Conservation (phyloP, 2,797 vertebrate genomes). For the Dermochelys coriacea region DNA sequence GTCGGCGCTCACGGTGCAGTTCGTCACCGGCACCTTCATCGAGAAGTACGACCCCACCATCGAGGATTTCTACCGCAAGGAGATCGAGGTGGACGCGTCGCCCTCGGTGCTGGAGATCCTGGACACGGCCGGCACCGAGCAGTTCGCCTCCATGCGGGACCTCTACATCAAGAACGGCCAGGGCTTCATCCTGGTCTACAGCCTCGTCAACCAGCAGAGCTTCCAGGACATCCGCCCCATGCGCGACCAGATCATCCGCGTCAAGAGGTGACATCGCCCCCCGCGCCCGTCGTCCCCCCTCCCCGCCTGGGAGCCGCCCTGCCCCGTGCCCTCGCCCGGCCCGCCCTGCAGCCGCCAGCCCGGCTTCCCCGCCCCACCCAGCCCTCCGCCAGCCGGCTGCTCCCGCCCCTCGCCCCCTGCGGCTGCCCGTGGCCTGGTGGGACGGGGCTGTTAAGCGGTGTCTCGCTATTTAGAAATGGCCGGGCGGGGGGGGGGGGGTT, state of each 20-base stretch:
- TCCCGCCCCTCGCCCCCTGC: not conserved
- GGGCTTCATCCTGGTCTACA: constrained; percentile 97
- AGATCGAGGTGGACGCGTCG: constrained; percentile 97
- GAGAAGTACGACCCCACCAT: constrained; percentile 99
- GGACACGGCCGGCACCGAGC: constrained; percentile 96
- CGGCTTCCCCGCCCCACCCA: not conserved
- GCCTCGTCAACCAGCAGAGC: constrained; percentile 96
- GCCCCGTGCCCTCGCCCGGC: not conserved
- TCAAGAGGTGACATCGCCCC: constrained; percentile 89
- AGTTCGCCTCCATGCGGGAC: constrained; percentile 98
- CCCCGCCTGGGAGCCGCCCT: not conserved
- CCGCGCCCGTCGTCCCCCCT: too few relatives aligned
- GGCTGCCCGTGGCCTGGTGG: too few relatives aligned
- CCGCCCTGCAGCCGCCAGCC: too few relatives aligned
- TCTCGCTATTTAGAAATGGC: not conserved
- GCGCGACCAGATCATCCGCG: constrained; percentile 98
- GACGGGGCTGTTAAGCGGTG: not conserved
- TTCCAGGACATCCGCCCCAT: constrained; percentile 98
- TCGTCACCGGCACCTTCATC: constrained; percentile 96
- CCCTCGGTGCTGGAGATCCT: constrained; percentile 97
- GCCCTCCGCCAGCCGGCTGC: not conserved
- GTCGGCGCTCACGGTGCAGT: constrained; percentile 97
- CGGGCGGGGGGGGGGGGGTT: not conserved
- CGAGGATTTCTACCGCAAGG: constrained; percentile 98
- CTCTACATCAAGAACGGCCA: constrained; percentile 98